phyloP scores from a whole-genome alignment of 2,888 invertebrate species.

The Cheilosia urbana region DNA sequence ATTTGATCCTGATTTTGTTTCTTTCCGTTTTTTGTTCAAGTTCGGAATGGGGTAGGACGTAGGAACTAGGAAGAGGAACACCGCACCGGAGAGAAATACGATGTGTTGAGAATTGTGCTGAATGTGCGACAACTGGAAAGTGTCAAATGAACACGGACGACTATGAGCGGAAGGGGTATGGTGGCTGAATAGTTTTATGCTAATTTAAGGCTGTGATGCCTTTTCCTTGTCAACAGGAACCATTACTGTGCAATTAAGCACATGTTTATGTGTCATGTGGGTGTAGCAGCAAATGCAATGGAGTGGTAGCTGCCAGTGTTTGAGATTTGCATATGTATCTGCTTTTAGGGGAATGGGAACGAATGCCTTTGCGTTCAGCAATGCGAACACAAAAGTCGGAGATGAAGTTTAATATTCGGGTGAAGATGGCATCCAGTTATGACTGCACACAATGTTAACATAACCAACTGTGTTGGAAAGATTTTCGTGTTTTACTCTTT shows the following conservation, averaged over 20 bases:
- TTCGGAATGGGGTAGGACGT: neutral
- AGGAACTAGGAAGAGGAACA: no score
- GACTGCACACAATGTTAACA: constrained; percentile 64
- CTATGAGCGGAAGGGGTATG: constrained; percentile 36
- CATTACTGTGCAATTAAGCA: constrained; percentile 79
- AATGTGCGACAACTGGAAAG: constrained; percentile 46
- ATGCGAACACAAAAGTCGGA: constrained; percentile 61
- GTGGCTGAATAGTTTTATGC: constrained; percentile 71
- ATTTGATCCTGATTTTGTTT: constrained; percentile 13
- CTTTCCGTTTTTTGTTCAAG: constrained; percentile 2
- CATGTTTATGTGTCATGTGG: constrained; percentile 77
- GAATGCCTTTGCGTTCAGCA: constrained; percentile 28
- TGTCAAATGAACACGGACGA: constrained; percentile 63
- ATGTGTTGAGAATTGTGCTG: constrained; percentile 57
- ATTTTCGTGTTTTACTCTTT: no score
- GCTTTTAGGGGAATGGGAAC: constrained; percentile 5
- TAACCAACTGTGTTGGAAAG: neutral
- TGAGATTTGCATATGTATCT: constrained; percentile 70
- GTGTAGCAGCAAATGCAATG: constrained; percentile 67
- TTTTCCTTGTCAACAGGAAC: constrained; percentile 79
- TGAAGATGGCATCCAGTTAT: constrained; percentile 68
- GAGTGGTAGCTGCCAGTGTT: constrained; percentile 43
- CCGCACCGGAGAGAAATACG: constrained; percentile 30
- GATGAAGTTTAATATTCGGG: constrained; percentile 64
- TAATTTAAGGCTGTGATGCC: constrained; percentile 76